A percentile compares a stretch with the other conserved stretches of the same genome.
phyloP scores from a whole-genome alignment of 2,797 vertebrate genomes.

The Peromyscus aztecus region DNA sequence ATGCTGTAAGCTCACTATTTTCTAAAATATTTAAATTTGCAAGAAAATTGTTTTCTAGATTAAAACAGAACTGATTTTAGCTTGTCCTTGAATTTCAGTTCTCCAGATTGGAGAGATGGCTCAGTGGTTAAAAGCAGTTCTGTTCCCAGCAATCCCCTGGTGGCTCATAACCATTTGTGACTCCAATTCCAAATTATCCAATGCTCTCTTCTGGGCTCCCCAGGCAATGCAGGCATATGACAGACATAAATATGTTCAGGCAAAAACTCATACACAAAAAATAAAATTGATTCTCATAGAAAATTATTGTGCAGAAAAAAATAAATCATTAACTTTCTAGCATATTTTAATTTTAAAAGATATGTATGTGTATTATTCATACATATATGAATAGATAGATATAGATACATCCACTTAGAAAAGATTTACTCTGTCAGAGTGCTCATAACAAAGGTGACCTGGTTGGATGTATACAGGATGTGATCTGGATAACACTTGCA shows the following conservation, averaged over 20 bases:
- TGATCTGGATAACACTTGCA: not conserved
- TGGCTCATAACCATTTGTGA: not conserved
- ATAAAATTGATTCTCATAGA: not conserved
- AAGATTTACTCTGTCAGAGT: not conserved
- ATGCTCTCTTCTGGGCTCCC: too few species aligned
- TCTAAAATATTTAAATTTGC: not conserved
- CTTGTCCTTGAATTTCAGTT: not conserved
- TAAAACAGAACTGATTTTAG: not conserved
- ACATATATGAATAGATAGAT: not conserved
- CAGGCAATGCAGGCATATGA: not conserved
- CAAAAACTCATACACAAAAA: not conserved
- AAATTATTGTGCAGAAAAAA: constrained; percentile 26
- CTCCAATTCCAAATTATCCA: not conserved
- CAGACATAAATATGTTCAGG: not conserved
- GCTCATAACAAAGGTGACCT: not conserved
- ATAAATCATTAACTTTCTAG: not conserved
- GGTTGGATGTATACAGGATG: not conserved
- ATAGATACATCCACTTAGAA: not conserved
- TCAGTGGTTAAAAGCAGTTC: not conserved
- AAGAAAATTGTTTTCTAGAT: constrained; percentile 53
- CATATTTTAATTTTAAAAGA: constrained; percentile 26
- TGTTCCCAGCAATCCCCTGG: not conserved
- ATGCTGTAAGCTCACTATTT: not conserved
- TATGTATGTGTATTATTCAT: not conserved
- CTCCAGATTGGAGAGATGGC: not conserved